Evolutionary conservation across 2,888 invertebrate species (phyloP).

Genomic region (Melipona beecheii): DNA sequence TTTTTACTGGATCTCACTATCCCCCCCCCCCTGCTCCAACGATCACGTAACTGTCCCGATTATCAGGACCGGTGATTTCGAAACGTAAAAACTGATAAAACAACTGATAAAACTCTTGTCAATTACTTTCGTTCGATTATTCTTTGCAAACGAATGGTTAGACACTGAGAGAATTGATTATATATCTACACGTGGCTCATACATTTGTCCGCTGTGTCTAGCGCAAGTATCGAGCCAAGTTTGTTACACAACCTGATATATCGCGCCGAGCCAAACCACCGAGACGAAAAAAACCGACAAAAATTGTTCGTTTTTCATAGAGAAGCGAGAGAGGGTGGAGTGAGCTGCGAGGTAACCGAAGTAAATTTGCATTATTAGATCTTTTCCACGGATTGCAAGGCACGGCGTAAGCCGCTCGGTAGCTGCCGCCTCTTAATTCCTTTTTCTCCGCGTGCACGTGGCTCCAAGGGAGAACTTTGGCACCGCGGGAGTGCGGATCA

Average conservation of each 20-base stretch:
- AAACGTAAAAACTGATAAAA: constrained; percentile 34
- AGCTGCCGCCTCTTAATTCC: constrained; percentile 2
- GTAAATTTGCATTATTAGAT: constrained; percentile 8
- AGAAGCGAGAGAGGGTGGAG: constrained; percentile 13
- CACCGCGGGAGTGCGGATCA: constrained; percentile 1
- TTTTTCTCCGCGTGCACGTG: constrained; percentile 32
- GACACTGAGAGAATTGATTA: no score
- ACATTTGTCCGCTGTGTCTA: no score
- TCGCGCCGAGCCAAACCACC: neutral
- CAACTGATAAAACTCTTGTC: neutral
- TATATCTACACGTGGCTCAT: no score
- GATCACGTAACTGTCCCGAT: constrained; percentile 50
- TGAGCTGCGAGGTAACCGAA: neutral
- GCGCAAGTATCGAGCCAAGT: no score
- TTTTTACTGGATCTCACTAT: neutral
- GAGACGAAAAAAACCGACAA: neutral
- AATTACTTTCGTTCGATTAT: no score
- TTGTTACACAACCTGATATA: neutral
- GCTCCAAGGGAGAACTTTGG: neutral
- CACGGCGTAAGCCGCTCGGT: constrained; percentile 17
- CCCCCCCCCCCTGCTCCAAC: constrained; percentile 17
- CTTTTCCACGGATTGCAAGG: constrained; percentile 41
- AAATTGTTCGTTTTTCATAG: neutral
- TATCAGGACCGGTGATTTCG: constrained; percentile 51
- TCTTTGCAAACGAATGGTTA: no score